Percentiles rank a stretch among this genome's conserved stretches.
These are phyloP conservation scores for Acipenser oxyrinchus DNA, from an alignment of 2,797 vertebrate genomes.

Conservation along the genomic window DNA sequence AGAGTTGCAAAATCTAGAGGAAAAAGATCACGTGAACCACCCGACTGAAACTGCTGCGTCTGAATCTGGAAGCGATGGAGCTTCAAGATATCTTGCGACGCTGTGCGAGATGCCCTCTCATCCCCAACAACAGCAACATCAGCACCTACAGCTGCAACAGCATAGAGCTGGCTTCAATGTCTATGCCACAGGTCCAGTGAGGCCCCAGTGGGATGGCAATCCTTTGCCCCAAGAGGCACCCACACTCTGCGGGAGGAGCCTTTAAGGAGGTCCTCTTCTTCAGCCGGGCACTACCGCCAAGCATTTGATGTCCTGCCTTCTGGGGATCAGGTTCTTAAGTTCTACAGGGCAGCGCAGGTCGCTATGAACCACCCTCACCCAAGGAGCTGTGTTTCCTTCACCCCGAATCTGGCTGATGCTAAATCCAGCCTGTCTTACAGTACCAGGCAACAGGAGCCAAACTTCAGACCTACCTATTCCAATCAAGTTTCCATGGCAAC, in stretches of 20 bases:
- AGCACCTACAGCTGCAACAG: background rate
- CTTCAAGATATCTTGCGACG: no score
- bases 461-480: conserved; percentile 11
- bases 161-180: conserved; percentile 33
- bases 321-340: conserved; percentile 42
- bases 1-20: conserved; percentile 18
- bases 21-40: conserved; percentile 39
- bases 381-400: conserved; percentile 28
- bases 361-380: conserved; percentile 26
- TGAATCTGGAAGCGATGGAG: conserved; percentile 31
- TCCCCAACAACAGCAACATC: conserved; percentile 16
- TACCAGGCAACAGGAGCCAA: conserved; percentile 20
- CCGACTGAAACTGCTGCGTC: conserved; percentile 40
- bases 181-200: conserved; percentile 31
- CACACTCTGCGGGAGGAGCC: conserved; percentile 31
- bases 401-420: conserved; percentile 29
- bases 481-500: background rate
- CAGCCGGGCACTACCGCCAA: conserved; percentile 41
- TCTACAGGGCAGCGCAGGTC: conserved; percentile 38
- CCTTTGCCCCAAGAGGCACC: background rate
- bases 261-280: conserved; percentile 32
- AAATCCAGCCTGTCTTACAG: conserved; percentile 27
- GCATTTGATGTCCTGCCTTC: conserved; percentile 45
- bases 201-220: conserved; percentile 7
- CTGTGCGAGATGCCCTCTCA: no score